Evolutionary conservation across 53 echinoderm and acorn worm species (phyloP).

Genomic region (Echinarachnius parma): DNA sequence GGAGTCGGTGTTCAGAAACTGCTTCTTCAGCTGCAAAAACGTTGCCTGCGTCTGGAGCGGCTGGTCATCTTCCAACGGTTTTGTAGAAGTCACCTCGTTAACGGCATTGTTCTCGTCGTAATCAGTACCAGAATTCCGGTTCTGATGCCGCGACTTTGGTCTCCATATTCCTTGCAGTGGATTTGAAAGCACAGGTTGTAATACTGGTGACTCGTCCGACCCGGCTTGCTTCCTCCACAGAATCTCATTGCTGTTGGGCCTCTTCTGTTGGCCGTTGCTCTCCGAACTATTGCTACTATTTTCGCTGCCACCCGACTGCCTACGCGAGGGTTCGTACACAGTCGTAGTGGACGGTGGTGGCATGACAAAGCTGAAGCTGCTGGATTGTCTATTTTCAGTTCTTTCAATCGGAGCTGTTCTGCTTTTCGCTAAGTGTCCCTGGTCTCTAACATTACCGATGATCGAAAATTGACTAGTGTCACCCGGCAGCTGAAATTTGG

Average conservation of each 20-base stretch:
- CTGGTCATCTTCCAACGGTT: slow-evolving; percentile 40
- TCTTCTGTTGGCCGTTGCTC: slow-evolving; percentile 43
- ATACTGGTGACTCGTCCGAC: slow-evolving; percentile 65
- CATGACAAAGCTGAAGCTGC: slow-evolving; percentile 38
- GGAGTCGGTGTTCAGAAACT: slow-evolving; percentile 79
- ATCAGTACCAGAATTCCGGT: slow-evolving; percentile 45
- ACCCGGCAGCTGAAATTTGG: slow-evolving; percentile 10
- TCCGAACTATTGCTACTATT: slow-evolving; percentile 66
- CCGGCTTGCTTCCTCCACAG: slow-evolving; percentile 67
- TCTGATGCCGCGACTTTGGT: slow-evolving; percentile 80
- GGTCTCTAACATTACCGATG: background rate
- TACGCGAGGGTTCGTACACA: slow-evolving; percentile 16
- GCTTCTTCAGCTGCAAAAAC: slow-evolving; percentile 81
- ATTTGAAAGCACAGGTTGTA: slow-evolving; percentile 78
- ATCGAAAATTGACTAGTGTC: background rate
- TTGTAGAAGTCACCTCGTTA: slow-evolving; percentile 24
- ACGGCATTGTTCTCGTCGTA: slow-evolving; percentile 47
- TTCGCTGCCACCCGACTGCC: slow-evolving; percentile 56
- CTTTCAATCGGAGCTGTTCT: slow-evolving; percentile 18
- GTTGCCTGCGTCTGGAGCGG: slow-evolving; percentile 76
- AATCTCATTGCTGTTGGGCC: slow-evolving; percentile 72
- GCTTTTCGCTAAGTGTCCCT: background rate
- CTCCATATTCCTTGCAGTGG: slow-evolving; percentile 90
- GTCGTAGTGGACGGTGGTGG: slow-evolving; percentile 40
- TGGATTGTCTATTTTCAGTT: slow-evolving; percentile 7